phyloP scores from a whole-genome alignment of 2,888 invertebrate species.

The Dicranocentrus wangi region DNA sequence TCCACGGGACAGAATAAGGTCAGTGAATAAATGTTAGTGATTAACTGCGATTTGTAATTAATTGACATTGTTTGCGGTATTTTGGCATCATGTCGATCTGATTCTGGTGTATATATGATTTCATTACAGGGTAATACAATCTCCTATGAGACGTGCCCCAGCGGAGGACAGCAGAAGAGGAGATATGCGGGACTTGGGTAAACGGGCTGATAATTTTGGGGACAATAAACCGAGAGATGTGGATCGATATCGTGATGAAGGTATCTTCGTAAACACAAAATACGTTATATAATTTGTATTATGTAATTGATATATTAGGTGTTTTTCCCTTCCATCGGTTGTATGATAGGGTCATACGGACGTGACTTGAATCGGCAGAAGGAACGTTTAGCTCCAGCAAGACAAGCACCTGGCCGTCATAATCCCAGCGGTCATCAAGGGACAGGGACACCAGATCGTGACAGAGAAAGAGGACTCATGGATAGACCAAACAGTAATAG shows the following conservation, averaged over 20 bases:
- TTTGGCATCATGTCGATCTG: too few species aligned
- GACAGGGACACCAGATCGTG: conserved; percentile 40
- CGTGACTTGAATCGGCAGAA: conserved; percentile 58
- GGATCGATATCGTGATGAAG: conserved; percentile 63
- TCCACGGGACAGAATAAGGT: conserved; percentile 54
- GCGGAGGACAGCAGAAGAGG: conserved; percentile 62
- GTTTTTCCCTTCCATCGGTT: too few species aligned
- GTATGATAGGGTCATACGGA: too few species aligned
- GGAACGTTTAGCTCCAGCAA: conserved; percentile 70
- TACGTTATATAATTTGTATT: background rate
- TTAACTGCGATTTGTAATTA: background rate
- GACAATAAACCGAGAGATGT: conserved; percentile 49
- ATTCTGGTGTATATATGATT: too few species aligned
- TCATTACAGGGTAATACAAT: conserved; percentile 62
- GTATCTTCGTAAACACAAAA: too few species aligned
- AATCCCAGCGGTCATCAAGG: conserved; percentile 32
- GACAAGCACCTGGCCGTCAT: conserved; percentile 35
- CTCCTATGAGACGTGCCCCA: conserved; percentile 65
- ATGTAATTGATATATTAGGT: background rate
- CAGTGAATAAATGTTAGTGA: background rate
- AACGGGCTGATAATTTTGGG: conserved; percentile 2
- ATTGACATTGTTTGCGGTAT: too few species aligned
- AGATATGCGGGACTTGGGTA: conserved; percentile 43
- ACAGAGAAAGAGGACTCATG: conserved; percentile 37
- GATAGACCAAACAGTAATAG: conserved; percentile 24